These are phyloP conservation scores for human (Homo sapiens) DNA, from an alignment of 2,113 vertebrate species.

Conservation along the genomic window DNA sequence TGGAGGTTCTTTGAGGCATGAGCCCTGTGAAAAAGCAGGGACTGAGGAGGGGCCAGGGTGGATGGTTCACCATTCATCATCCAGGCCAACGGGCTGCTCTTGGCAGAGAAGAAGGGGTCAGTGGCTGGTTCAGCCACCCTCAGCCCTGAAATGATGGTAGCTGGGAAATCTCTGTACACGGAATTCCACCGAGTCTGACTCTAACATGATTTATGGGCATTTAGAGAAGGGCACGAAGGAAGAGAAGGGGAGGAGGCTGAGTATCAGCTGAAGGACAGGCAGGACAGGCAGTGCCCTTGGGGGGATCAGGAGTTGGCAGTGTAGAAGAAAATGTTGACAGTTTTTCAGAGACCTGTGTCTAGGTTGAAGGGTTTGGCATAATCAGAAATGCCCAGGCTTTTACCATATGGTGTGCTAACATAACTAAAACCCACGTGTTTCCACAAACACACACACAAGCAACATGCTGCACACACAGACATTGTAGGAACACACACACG, in stretches of 20 bases:
- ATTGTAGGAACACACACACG: not conserved
- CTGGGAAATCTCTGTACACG: not conserved
- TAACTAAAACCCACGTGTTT: slow-evolving; percentile 20
- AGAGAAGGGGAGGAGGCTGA: not conserved
- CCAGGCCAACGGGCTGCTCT: not conserved
- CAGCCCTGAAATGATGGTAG: not conserved
- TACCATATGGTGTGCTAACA: not conserved
- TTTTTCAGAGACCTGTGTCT: not conserved
- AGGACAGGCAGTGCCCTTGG: not conserved
- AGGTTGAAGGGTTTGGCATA: not conserved
- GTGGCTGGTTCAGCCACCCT: not conserved
- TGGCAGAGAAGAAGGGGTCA: not conserved
- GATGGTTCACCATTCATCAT: slow-evolving; percentile 2
- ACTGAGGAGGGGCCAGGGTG: not conserved
- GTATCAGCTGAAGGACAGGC: not conserved
- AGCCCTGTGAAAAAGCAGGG: not conserved
- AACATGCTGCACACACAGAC: not conserved
- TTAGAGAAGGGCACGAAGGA: not conserved
- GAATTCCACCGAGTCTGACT: not conserved
- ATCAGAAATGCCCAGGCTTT: not conserved
- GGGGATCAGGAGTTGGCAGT: not conserved
- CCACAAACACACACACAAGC: not conserved
- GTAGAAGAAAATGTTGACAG: not conserved
- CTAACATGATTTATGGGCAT: not conserved
- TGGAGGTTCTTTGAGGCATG: slow-evolving; percentile 58